Evolutionary conservation across 2,113 vertebrate genomes (phyloP).

Genomic region (Ifrita kowaldi): DNA sequence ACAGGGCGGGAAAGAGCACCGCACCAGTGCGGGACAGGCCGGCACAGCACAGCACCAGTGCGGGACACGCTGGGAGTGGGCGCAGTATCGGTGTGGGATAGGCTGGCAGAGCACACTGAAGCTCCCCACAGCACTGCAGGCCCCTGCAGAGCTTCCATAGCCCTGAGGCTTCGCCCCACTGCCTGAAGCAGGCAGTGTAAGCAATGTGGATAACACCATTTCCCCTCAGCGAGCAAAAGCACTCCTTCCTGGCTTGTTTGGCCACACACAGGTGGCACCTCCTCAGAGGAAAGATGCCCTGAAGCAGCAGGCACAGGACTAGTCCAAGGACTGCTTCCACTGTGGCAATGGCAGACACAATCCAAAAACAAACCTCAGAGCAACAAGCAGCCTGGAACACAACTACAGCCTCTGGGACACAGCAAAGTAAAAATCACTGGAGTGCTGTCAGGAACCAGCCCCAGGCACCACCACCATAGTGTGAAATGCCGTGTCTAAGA

Average conservation of each 20-base stretch:
- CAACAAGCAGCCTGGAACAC: not conserved
- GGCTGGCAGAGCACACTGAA: too few relatives aligned
- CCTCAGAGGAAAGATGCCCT: not conserved
- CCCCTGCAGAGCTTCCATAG: not conserved
- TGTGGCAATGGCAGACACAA: accelerated
- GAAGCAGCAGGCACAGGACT: not conserved
- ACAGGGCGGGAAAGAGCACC: not conserved
- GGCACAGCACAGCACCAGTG: not conserved
- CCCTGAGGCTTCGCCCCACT: accelerated
- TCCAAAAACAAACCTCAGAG: not conserved
- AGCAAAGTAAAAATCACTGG: not conserved
- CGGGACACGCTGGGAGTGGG: not conserved
- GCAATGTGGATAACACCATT: accelerated
- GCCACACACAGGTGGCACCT: accelerated
- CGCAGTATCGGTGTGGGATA: accelerated
- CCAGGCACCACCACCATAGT: accelerated
- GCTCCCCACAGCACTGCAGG: not conserved
- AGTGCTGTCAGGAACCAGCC: not conserved
- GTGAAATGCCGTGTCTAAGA: not conserved
- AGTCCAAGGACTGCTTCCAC: not conserved
- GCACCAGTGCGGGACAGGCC: accelerated
- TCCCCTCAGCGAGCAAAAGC: accelerated
- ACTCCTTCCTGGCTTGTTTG: not conserved
- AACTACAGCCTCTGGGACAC: not conserved
- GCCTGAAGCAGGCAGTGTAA: accelerated